A percentile compares a stretch with the other conserved stretches of the same genome.
Conservation (phyloP, 2,113 vertebrate species). For the Otolemur garnettii region DNA sequence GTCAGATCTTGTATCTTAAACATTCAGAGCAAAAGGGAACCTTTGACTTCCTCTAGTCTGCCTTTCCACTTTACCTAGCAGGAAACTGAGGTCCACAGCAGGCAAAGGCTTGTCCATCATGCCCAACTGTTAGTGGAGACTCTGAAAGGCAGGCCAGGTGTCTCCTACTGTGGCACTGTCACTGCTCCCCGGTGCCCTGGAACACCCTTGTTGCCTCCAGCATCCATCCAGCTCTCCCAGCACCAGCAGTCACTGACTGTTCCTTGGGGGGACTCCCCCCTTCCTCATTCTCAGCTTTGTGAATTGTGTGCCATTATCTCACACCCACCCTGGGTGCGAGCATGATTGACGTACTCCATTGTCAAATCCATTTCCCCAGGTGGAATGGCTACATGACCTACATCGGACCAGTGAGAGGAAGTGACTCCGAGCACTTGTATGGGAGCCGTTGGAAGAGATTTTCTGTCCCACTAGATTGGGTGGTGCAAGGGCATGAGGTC, state of each 20-base stretch:
- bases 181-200: rapidly evolving
- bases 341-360: neutral
- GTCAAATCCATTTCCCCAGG: neutral
- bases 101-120: neutral
- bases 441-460: neutral
- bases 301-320: neutral
- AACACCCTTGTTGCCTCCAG: neutral
- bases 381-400: neutral
- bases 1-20: neutral
- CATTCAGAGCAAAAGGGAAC: neutral
- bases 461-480: neutral
- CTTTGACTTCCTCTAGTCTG: neutral
- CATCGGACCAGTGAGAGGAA: neutral
- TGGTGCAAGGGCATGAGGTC: neutral
- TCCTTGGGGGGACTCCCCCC: neutral
- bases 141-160: neutral
- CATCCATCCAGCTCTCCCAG: neutral
- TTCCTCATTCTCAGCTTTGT: neutral
- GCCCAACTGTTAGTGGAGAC: neutral
- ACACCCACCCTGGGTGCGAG: neutral
- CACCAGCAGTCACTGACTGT: neutral
- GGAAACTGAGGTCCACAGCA: constrained; percentile 32
- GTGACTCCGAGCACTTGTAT: too few relatives aligned
- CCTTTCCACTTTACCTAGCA: neutral
- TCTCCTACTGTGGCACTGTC: neutral